Evolutionary conservation across 2,888 invertebrate genomes (phyloP).

Genomic region (Melikaiella ostensackeni): DNA sequence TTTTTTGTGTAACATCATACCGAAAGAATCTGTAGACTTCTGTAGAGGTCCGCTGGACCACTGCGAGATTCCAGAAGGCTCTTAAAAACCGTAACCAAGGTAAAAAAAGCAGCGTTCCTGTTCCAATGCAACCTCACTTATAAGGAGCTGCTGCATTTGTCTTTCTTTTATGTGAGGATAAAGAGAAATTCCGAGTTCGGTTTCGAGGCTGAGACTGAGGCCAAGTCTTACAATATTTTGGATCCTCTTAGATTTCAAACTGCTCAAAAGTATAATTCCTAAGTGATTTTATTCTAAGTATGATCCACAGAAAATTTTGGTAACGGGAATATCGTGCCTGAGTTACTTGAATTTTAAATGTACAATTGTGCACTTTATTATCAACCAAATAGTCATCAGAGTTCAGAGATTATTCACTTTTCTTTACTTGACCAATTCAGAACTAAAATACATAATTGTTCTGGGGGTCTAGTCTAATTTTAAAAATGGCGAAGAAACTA

Average conservation of each 20-base stretch:
- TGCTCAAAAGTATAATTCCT: neutral
- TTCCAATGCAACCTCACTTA: constrained; percentile 21
- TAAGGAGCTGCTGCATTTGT: constrained; percentile 23
- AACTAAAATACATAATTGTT: too few relatives aligned
- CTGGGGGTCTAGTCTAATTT: too few relatives aligned
- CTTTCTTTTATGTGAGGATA: constrained; percentile 17
- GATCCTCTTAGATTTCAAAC: neutral
- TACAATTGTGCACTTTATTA: too few relatives aligned
- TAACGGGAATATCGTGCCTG: too few relatives aligned
- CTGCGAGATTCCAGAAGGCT: constrained; percentile 3
- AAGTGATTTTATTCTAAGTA: neutral
- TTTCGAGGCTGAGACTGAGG: neutral
- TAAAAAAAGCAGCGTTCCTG: constrained; percentile 17
- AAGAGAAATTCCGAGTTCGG: constrained; percentile 2
- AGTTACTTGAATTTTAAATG: too few relatives aligned
- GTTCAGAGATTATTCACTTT: too few relatives aligned
- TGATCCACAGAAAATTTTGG: neutral
- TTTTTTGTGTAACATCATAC: constrained; percentile 18
- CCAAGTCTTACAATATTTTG: neutral
- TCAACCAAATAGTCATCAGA: too few relatives aligned
- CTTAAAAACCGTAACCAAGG: constrained; percentile 10
- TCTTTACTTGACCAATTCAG: too few relatives aligned
- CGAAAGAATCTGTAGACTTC: neutral
- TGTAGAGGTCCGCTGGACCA: constrained; percentile 1
- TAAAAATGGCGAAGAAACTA: too few relatives aligned